These are phyloP conservation scores for Megaceryle torquata DNA, from an alignment of 2,113 vertebrate species.

Conservation along the genomic window DNA sequence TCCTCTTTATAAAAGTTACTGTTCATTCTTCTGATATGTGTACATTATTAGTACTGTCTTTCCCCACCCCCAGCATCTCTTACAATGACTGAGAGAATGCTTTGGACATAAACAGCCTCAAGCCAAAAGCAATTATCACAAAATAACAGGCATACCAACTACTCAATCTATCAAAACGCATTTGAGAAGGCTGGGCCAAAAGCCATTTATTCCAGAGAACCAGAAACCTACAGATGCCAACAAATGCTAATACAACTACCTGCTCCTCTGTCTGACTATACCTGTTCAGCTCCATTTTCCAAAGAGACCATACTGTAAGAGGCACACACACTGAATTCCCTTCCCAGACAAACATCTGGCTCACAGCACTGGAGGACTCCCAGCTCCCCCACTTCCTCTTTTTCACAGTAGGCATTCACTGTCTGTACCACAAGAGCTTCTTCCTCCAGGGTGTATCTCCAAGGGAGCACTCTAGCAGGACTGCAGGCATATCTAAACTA, in stretches of 20 bases:
- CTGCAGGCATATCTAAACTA: neutral
- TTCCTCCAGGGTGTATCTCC: neutral
- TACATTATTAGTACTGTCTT: neutral
- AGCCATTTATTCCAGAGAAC: neutral
- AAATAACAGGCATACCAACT: neutral
- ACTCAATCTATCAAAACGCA: neutral
- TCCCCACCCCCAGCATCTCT: neutral
- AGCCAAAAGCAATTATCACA: neutral
- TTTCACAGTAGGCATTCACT: neutral
- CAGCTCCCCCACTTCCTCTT: neutral
- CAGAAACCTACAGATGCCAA: neutral
- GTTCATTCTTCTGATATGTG: neutral
- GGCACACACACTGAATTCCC: neutral
- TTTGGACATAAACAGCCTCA: neutral
- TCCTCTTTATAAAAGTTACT: neutral
- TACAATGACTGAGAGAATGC: neutral
- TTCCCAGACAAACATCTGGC: neutral
- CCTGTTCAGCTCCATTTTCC: neutral
- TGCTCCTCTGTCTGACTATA: rapidly evolving
- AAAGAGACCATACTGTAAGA: neutral
- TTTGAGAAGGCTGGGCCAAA: neutral
- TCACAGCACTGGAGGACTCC: neutral
- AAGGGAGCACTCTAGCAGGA: neutral
- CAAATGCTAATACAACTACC: neutral
- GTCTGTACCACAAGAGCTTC: neutral